phyloP scores from a whole-genome alignment of 1,140 invertebrate genomes.

The Cryptotermes secundus region DNA sequence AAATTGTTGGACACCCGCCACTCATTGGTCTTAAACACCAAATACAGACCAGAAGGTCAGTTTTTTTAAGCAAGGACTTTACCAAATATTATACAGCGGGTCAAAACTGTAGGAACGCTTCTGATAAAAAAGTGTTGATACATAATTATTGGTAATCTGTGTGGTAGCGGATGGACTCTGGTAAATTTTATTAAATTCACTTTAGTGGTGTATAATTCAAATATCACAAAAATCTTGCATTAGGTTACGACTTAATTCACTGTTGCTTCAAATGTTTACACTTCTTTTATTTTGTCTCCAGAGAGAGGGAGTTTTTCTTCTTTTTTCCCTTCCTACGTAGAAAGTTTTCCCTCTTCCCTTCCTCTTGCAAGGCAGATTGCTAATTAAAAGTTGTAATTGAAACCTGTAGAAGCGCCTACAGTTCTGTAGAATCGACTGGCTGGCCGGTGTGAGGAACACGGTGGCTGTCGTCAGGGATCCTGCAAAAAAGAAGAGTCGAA shows the following conservation, averaged over 20 bases:
- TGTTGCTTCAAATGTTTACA: not conserved
- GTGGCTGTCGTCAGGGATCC: not conserved
- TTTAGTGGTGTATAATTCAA: too few relatives aligned
- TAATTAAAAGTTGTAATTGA: constrained; percentile 8
- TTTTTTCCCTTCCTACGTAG: not conserved
- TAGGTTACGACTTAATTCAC: not conserved
- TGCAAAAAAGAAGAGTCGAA: not conserved
- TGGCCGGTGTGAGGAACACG: not conserved
- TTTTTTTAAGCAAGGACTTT: too few relatives aligned
- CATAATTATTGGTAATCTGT: too few relatives aligned
- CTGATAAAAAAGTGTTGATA: too few relatives aligned
- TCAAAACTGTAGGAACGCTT: too few relatives aligned
- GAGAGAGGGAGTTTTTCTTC: not conserved
- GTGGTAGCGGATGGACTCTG: too few relatives aligned
- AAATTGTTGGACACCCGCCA: too few relatives aligned
- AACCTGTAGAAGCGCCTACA: not conserved
- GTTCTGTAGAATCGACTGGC: not conserved
- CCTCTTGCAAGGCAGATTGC: not conserved
- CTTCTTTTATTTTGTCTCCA: constrained; percentile 1
- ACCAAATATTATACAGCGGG: too few relatives aligned
- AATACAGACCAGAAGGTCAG: too few relatives aligned
- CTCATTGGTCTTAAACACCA: too few relatives aligned
- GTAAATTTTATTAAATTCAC: too few relatives aligned
- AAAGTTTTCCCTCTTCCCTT: not conserved
- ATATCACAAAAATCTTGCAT: too few relatives aligned